phyloP scores from a whole-genome alignment of 2,888 invertebrate species.

The Crematogaster levior region DNA sequence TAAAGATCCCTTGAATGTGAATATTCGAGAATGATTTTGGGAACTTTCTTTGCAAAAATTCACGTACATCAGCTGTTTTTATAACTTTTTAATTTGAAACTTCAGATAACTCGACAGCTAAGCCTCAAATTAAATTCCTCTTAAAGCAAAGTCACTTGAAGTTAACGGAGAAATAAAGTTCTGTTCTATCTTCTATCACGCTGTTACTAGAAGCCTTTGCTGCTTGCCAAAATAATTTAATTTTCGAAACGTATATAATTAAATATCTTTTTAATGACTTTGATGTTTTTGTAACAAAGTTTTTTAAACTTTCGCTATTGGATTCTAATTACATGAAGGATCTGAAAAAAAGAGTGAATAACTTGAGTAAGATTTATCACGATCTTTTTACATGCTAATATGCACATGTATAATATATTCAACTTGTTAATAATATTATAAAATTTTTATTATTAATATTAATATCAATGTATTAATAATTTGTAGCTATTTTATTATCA shows the following conservation, averaged over 20 bases:
- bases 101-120: constrained; percentile 26
- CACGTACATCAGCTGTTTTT: constrained; percentile 28
- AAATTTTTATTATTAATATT: not conserved
- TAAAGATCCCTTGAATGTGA: not conserved
- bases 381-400: not conserved
- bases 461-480: not conserved
- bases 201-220: constrained; percentile 8
- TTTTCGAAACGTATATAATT: constrained; percentile 27
- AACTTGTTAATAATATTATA: not conserved
- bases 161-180: constrained; percentile 52
- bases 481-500: too few relatives aligned
- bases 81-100: constrained; percentile 46
- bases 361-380: not conserved
- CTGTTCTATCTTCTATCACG: not conserved
- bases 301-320: not conserved
- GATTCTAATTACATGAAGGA: not conserved
- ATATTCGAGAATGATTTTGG: not conserved
- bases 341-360: not conserved
- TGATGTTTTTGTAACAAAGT: not conserved
- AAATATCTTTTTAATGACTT: constrained; percentile 19
- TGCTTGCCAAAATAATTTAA: constrained; percentile 37
- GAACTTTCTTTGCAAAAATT: constrained; percentile 19
- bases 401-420: not conserved
- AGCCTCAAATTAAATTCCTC: constrained; percentile 53
- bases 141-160: constrained; percentile 45